A percentile compares a stretch with the other conserved stretches of the same genome.
phyloP scores from a whole-genome alignment of 30 jellyfish, hydroid and myxozoan species.

The Haliclystus octoradiatus region DNA sequence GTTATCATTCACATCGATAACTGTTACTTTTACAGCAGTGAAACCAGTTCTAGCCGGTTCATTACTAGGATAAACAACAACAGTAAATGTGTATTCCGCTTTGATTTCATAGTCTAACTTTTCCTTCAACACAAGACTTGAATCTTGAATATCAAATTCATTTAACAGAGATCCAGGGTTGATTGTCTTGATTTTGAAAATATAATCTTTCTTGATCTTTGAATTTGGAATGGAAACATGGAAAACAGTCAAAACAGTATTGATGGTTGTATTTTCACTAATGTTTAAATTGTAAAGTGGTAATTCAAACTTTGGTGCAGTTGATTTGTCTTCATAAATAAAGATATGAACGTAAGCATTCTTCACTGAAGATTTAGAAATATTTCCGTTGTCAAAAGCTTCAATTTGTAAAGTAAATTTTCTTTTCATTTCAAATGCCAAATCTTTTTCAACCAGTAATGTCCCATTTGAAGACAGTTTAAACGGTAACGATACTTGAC shows the following conservation, averaged over 20 bases:
- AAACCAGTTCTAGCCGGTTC: not conserved
- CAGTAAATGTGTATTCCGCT: not conserved
- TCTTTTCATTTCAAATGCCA: not conserved
- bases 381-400: not conserved
- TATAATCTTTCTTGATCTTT: not conserved
- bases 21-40: not conserved
- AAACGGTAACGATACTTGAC: not conserved
- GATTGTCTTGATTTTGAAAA: not conserved
- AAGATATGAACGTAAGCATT: not conserved
- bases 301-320: not conserved
- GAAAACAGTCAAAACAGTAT: not conserved
- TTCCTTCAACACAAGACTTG: not conserved
- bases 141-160: not conserved
- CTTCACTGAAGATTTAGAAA: not conserved
- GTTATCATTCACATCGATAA: not conserved
- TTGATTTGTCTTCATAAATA: not conserved
- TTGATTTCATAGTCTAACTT: not conserved
- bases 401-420: not conserved
- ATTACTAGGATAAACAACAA: not conserved
- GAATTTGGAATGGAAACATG: not conserved
- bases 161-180: not conserved
- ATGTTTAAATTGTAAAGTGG: not conserved
- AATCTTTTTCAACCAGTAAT: not conserved
- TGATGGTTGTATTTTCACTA: not conserved
- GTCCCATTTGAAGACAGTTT: not conserved